Evolutionary conservation across 2,113 vertebrate genomes (phyloP).

Genomic region (Caranx ignobilis): DNA sequence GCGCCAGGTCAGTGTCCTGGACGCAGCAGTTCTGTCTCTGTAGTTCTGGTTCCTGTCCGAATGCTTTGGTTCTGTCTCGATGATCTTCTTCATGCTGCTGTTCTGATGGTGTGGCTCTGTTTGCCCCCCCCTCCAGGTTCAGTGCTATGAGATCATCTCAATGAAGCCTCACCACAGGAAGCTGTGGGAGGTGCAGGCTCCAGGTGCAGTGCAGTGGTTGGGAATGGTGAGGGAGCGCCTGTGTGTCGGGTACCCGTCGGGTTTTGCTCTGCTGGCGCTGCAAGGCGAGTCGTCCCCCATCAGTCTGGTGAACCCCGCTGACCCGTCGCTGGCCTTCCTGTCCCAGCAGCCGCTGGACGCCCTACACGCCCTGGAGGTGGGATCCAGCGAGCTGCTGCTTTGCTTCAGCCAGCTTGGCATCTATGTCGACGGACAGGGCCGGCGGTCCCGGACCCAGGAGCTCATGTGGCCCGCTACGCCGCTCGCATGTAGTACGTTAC

Average conservation of each 20-base stretch:
- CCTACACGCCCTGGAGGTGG: slow-evolving; percentile 93
- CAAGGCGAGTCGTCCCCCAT: slow-evolving; percentile 94
- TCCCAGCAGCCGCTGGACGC: slow-evolving; percentile 93
- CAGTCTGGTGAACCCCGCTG: slow-evolving; percentile 92
- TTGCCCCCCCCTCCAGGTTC: slow-evolving; percentile 70
- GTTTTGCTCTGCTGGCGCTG: slow-evolving; percentile 93
- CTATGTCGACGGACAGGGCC: slow-evolving; percentile 95
- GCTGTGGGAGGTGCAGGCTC: slow-evolving; percentile 91
- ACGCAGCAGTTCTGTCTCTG: not conserved
- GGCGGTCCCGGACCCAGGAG: slow-evolving; percentile 92
- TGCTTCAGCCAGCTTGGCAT: slow-evolving; percentile 97
- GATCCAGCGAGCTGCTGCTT: slow-evolving; percentile 91
- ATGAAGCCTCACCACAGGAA: slow-evolving; percentile 90
- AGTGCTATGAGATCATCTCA: slow-evolving; percentile 93
- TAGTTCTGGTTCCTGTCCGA: not conserved
- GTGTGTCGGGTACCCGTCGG: slow-evolving; percentile 95
- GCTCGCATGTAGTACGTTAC: slow-evolving; percentile 93
- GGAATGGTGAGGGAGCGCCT: slow-evolving; percentile 91
- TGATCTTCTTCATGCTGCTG: no score
- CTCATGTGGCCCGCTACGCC: slow-evolving; percentile 98
- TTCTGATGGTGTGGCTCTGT: not conserved
- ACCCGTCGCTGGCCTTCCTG: slow-evolving; percentile 95
- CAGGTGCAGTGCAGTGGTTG: slow-evolving; percentile 93
- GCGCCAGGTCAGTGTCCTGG: slow-evolving; percentile 80
- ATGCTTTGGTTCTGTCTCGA: no score